Evolutionary conservation across 2,888 invertebrate species (phyloP).

Genomic region (Rhogogaster chlorosoma): DNA sequence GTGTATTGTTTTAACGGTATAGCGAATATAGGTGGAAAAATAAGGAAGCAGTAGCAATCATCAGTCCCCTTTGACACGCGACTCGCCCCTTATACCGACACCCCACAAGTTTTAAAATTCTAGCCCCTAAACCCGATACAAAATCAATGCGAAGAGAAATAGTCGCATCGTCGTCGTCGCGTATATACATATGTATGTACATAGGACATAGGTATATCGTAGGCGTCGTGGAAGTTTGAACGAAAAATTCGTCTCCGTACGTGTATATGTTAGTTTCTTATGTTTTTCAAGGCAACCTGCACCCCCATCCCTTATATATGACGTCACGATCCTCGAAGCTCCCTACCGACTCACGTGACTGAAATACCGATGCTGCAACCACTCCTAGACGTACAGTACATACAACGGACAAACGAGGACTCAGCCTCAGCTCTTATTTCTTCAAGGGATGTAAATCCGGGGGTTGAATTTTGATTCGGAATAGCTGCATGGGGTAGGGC

Average conservation of each 20-base stretch:
- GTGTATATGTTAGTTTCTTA: neutral
- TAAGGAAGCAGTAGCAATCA: constrained; percentile 47
- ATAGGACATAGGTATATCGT: neutral
- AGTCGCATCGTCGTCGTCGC: constrained; percentile 51
- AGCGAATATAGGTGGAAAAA: neutral
- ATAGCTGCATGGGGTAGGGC: neutral
- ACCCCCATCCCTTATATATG: constrained; percentile 58
- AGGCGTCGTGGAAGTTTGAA: constrained; percentile 15
- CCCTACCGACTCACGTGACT: constrained; percentile 67
- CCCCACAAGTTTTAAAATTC: constrained; percentile 70
- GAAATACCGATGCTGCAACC: constrained; percentile 65
- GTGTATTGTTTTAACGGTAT: neutral
- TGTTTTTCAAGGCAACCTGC: neutral
- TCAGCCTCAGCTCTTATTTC: constrained; percentile 34
- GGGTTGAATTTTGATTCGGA: constrained; percentile 46
- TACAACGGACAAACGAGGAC: constrained; percentile 32
- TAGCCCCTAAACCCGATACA: constrained; percentile 64
- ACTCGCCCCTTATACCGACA: constrained; percentile 58
- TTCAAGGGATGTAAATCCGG: constrained; percentile 43
- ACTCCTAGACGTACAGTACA: constrained; percentile 51
- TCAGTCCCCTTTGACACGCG: constrained; percentile 63
- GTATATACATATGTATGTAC: constrained; percentile 44
- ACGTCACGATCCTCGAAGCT: constrained; percentile 59
- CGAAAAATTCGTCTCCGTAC: constrained; percentile 2
- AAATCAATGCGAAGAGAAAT: constrained; percentile 67